Conservation (phyloP, 2,888 invertebrate species). For the Craniophora ligustri region DNA sequence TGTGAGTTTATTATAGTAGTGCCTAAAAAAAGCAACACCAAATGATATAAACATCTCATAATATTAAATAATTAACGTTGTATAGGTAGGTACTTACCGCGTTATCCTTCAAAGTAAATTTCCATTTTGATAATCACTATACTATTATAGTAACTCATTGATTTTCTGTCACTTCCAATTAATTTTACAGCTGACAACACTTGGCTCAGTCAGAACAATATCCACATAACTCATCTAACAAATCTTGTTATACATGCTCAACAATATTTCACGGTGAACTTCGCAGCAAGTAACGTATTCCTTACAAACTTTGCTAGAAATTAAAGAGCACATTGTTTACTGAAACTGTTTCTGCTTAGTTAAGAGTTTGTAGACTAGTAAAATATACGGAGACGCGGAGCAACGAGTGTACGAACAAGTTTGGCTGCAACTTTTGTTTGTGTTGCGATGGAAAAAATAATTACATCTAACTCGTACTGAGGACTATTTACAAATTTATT, state of each 20-base stretch:
- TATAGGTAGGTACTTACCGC: no score
- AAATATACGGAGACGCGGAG: constrained; percentile 29
- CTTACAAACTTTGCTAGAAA: constrained; percentile 61
- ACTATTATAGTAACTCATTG: neutral
- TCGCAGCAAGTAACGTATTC: constrained; percentile 55
- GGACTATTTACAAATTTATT: no score
- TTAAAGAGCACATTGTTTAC: constrained; percentile 71
- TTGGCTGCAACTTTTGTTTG: constrained; percentile 12
- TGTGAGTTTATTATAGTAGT: no score
- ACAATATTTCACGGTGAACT: constrained; percentile 51
- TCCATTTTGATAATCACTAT: neutral
- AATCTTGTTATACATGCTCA: constrained; percentile 38
- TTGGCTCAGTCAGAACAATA: constrained; percentile 31
- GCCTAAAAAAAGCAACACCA: no score
- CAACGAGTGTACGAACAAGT: constrained; percentile 14
- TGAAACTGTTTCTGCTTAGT: constrained; percentile 55
- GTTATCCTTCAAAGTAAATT: neutral
- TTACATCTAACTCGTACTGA: no score
- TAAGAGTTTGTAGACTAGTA: constrained; percentile 50
- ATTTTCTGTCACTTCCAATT: constrained; percentile 29
- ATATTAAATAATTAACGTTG: no score
- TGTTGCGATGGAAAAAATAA: constrained; percentile 8
- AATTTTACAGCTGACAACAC: constrained; percentile 12
- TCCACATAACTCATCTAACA: constrained; percentile 30
- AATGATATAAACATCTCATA: no score